Evolutionary conservation across 2,888 invertebrate genomes (phyloP).

Genomic region (Calliopum simillimum): DNA sequence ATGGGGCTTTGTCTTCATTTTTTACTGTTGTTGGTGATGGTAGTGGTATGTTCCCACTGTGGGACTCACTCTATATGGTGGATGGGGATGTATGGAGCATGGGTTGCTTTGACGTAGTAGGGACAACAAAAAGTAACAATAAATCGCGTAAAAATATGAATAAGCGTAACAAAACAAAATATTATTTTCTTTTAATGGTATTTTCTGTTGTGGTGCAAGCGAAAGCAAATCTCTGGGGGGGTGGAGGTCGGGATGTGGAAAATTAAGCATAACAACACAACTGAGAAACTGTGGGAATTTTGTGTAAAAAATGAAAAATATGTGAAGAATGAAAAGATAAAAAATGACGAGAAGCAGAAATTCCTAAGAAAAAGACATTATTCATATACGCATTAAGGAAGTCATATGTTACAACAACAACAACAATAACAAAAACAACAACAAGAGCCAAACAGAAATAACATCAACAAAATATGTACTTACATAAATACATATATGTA

Average conservation of each 20-base stretch:
- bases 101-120: too few relatives aligned
- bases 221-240: not conserved
- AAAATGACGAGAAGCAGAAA: not conserved
- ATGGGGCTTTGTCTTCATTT: too few relatives aligned
- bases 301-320: too few relatives aligned
- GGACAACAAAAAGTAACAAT: not conserved
- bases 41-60: too few relatives aligned
- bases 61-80: too few relatives aligned
- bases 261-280: not conserved
- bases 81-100: too few relatives aligned
- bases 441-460: not conserved
- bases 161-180: conserved; percentile 12
- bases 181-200: conserved; percentile 25
- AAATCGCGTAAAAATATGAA: conserved; percentile 21
- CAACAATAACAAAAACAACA: not conserved
- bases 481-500: conserved; percentile 6
- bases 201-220: not conserved
- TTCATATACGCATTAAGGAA: conserved; percentile 24
- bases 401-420: conserved; percentile 28
- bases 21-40: too few relatives aligned
- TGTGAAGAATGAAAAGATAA: not conserved
- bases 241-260: not conserved
- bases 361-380: not conserved
- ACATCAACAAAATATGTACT: not conserved
- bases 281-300: too few relatives aligned